phyloP scores from a whole-genome alignment of 1,140 invertebrate species.

The Lordiphosa stackelbergi region DNA sequence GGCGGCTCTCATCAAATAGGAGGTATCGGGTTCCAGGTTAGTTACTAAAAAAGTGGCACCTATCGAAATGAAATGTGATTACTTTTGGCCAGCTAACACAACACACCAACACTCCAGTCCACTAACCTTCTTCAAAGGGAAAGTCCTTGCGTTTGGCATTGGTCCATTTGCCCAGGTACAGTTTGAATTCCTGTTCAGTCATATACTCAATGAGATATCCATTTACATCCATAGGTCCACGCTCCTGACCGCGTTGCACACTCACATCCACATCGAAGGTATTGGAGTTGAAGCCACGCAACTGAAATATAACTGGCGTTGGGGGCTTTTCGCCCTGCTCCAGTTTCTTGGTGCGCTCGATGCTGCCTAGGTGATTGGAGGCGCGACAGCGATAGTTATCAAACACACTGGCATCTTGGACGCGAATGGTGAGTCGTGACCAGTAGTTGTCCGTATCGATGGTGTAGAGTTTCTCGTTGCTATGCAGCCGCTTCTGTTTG shows the following conservation, averaged over 20 bases:
- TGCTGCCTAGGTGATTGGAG: conserved; percentile 78
- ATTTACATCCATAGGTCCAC: conserved; percentile 65
- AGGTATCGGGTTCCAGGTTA: conserved; percentile 71
- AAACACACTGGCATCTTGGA: conserved; percentile 77
- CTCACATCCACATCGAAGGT: conserved; percentile 77
- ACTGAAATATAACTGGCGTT: conserved; percentile 68
- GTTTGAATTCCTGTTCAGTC: conserved; percentile 64
- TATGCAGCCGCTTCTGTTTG: conserved; percentile 66
- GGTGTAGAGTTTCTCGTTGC: conserved; percentile 58
- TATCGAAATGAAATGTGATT: conserved; percentile 24
- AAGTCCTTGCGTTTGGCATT: conserved; percentile 70
- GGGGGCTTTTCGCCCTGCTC: conserved; percentile 78
- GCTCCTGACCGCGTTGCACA: conserved; percentile 38
- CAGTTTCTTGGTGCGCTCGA: conserved; percentile 78
- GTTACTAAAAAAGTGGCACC: conserved; percentile 75
- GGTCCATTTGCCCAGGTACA: conserved; percentile 69
- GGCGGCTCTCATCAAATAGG: conserved; percentile 76
- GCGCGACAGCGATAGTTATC: conserved; percentile 80
- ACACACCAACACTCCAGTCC: neutral
- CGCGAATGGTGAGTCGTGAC: conserved; percentile 77
- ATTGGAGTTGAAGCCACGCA: conserved; percentile 76
- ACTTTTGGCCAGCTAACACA: neutral
- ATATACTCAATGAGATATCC: conserved; percentile 75
- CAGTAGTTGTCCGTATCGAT: conserved; percentile 71
- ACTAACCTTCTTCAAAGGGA: conserved; percentile 71